phyloP scores from a whole-genome alignment of 2,113 vertebrate genomes.

The Ptilonorhynchus violaceus region DNA sequence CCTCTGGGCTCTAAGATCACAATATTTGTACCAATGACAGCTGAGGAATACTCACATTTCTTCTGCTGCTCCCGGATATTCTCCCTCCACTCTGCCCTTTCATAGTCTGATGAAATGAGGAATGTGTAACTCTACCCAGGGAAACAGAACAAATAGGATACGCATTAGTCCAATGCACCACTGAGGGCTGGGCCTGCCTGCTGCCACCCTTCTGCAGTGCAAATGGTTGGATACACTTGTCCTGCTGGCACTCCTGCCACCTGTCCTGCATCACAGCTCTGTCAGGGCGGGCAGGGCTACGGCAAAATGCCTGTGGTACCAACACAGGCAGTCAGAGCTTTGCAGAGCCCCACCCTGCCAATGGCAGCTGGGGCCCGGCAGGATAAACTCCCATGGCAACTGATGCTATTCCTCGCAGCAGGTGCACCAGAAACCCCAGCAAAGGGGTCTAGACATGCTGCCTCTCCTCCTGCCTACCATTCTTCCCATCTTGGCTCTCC shows the following conservation, averaged over 20 bases:
- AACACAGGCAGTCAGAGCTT: rapidly evolving
- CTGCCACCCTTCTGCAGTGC: neutral
- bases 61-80: slow-evolving; percentile 94
- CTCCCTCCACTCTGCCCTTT: slow-evolving; percentile 95
- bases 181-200: neutral
- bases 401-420: neutral
- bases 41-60: slow-evolving; percentile 83
- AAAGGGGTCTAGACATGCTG: too few relatives aligned
- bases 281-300: neutral
- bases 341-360: neutral
- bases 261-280: neutral
- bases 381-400: neutral
- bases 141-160: neutral
- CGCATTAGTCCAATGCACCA: neutral
- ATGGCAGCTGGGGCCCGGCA: neutral
- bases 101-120: slow-evolving; percentile 94
- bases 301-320: rapidly evolving
- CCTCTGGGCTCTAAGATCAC: neutral
- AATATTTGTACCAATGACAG: neutral
- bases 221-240: neutral
- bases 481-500: too few relatives aligned
- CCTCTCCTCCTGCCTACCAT: too few relatives aligned
- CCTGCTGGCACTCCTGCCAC: neutral
- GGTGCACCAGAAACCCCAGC: neutral
- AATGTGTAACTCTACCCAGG: slow-evolving; percentile 87